Percentiles rank a stretch among this genome's conserved stretches.
Evolutionary conservation across 2,797 vertebrate genomes (phyloP).

Genomic region (Buphagus erythrorhynchus): DNA sequence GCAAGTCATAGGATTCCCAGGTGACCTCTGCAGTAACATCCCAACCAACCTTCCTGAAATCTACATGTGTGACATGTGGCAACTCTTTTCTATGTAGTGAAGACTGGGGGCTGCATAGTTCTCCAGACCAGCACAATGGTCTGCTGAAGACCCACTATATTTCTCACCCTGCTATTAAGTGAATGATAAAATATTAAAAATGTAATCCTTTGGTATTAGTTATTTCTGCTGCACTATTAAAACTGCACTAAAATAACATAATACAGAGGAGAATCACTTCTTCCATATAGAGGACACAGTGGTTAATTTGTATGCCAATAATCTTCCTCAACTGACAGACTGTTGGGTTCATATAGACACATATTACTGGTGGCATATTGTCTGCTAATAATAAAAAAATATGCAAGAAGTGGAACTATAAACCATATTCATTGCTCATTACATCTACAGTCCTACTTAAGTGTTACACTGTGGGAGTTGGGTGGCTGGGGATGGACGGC

Average conservation of each 20-base stretch:
- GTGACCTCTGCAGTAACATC: background rate
- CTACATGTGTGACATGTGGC: fast-evolving
- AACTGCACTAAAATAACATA: background rate
- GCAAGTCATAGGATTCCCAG: background rate
- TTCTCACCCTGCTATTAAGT: background rate
- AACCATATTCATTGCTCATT: background rate
- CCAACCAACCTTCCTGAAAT: background rate
- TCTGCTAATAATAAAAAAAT: background rate
- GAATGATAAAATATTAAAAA: background rate
- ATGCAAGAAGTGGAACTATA: background rate
- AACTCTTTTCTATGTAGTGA: background rate
- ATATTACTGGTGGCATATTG: background rate
- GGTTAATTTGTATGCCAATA: background rate
- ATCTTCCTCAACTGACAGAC: background rate
- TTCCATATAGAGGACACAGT: background rate
- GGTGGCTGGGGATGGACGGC: too few species aligned
- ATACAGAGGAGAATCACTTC: background rate
- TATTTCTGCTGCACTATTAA: background rate
- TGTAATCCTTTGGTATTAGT: background rate
- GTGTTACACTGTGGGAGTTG: fast-evolving
- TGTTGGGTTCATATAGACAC: background rate
- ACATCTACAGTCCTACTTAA: background rate
- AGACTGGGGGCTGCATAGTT: background rate
- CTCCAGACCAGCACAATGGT: background rate
- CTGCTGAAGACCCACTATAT: background rate